phyloP scores from a whole-genome alignment of 2,797 vertebrate species.

The Eutrigla gurnardus region DNA sequence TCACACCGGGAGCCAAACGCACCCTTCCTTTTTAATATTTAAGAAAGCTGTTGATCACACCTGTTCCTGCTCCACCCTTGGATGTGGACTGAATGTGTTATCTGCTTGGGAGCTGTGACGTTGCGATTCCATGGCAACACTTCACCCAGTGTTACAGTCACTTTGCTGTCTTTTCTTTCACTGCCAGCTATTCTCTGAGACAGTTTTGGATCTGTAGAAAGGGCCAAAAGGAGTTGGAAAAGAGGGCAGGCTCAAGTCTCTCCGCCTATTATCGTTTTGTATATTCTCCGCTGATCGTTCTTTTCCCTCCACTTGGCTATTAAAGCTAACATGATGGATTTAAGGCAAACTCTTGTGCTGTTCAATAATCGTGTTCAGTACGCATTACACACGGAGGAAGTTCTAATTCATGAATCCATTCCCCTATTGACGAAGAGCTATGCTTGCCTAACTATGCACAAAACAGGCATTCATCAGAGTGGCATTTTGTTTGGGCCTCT shows the following conservation, averaged over 20 bases:
- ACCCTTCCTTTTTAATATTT: constrained; percentile 62
- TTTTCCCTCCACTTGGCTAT: constrained; percentile 9
- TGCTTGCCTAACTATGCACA: constrained; percentile 78
- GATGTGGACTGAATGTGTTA: constrained; percentile 79
- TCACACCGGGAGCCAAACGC: constrained; percentile 42
- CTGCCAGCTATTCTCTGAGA: constrained; percentile 59
- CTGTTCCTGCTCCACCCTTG: constrained; percentile 66
- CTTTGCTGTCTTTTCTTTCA: constrained; percentile 68
- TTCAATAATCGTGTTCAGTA: constrained; percentile 59
- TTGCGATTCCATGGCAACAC: constrained; percentile 83
- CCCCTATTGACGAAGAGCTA: constrained; percentile 73
- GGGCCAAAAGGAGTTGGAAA: constrained; percentile 30
- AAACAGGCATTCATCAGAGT: constrained; percentile 77
- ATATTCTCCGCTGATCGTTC: constrained; percentile 17
- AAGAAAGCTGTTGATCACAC: constrained; percentile 79
- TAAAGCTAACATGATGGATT: constrained; percentile 40
- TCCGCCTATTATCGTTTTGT: constrained; percentile 11
- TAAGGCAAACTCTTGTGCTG: constrained; percentile 10
- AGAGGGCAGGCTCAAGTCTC: constrained; percentile 8
- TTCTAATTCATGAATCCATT: constrained; percentile 74
- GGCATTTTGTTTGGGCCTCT: constrained; percentile 71
- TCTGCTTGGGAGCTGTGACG: constrained; percentile 78
- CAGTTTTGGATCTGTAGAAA: constrained; percentile 31
- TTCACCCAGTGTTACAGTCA: constrained; percentile 74
- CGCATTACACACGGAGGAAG: constrained; percentile 70